Base-by-base conservation (phyloP, 2,888 invertebrate species). In the Pandemis heparana region DNA sequence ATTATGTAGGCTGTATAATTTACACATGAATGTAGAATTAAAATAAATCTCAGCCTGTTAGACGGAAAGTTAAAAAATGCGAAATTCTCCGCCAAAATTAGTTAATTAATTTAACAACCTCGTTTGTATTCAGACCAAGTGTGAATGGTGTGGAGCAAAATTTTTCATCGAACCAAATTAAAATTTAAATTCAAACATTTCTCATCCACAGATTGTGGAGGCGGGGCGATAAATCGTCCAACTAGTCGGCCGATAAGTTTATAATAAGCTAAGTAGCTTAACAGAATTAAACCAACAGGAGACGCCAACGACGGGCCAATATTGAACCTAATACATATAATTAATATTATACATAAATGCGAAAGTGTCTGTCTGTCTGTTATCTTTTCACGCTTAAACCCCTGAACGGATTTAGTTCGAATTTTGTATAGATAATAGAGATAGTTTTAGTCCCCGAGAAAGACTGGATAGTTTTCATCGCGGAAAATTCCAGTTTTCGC, bases 211-310 rank as follows among this genome's bases (percentile, higher is more conserved):
- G 61, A 74, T 61, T 70, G 60, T 65, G 32, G 18, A 65, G 65
- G 48, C 16, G 32, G 62, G 78, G 86, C 84, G 86, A 89, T 89
- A 88, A 86, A 85, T 83, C 83, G 82, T 81, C 81, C 84, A 85
- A 88, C 88, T 86, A 86, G 87, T 85, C 84, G 84, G 82, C 80
- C 16, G 53, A 62, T 61, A 48, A 18, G 62, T 62, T 53, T 9
- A 81, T 81, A 84, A 8, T 18, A 16, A 6, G 18, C 8, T 53
- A 9, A 9, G 16, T 51, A n/a, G 8, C 14, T 51, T 51, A 51
- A 43, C 18, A 18, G 18, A 8, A 53, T 16, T 16, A 7, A 53
- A 53, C 53, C 18, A 9, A 53, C 53, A 2, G 18, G 53, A 53
- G 53, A 16, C 48, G n/a, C 14, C n/a, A n/a, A 5, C 41, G 41